Percentiles rank a stretch among this genome's conserved stretches.
Conservation (phyloP, 2,888 invertebrate genomes). For the Spicauda simplicius region DNA sequence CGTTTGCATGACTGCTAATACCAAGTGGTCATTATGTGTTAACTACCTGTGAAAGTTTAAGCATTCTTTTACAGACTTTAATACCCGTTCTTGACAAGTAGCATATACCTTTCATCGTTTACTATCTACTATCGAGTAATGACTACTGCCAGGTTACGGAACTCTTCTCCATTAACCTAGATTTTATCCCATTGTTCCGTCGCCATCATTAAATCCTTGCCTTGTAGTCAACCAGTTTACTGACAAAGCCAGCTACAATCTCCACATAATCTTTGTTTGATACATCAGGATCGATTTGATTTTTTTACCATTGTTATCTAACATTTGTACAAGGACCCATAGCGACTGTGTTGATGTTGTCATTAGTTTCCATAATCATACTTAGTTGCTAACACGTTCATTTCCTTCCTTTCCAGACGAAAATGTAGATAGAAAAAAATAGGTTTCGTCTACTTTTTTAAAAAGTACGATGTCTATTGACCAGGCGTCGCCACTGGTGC, state of each 20-base stretch:
- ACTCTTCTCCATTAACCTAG: conserved; percentile 69
- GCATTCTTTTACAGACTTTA: conserved; percentile 13
- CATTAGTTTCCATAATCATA: conserved; percentile 17
- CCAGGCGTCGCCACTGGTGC: conserved; percentile 81
- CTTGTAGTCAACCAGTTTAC: conserved; percentile 48
- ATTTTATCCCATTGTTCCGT: conserved; percentile 62
- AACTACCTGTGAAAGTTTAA: conserved; percentile 34
- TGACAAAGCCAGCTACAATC: conserved; percentile 52
- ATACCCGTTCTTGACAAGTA: conserved; percentile 13
- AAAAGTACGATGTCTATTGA: conserved; percentile 81
- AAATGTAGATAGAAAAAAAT: conserved; percentile 78
- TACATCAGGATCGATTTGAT: conserved; percentile 48
- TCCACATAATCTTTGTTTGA: conserved; percentile 49
- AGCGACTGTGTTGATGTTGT: conserved; percentile 67
- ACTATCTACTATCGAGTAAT: conserved; percentile 17
- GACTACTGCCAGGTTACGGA: conserved; percentile 48
- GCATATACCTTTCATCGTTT: conserved; percentile 8
- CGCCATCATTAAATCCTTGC: conserved; percentile 60
- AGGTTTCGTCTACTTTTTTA: conserved; percentile 63
- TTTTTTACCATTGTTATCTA: conserved; percentile 11
- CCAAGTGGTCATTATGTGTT: conserved; percentile 25
- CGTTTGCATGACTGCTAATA: conserved; percentile 46
- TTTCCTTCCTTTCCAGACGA: conserved; percentile 79
- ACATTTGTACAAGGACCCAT: conserved; percentile 37
- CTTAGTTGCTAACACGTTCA: conserved; percentile 53